phyloP scores from a whole-genome alignment of 2,888 invertebrate species.

The Smittia sp. region DNA sequence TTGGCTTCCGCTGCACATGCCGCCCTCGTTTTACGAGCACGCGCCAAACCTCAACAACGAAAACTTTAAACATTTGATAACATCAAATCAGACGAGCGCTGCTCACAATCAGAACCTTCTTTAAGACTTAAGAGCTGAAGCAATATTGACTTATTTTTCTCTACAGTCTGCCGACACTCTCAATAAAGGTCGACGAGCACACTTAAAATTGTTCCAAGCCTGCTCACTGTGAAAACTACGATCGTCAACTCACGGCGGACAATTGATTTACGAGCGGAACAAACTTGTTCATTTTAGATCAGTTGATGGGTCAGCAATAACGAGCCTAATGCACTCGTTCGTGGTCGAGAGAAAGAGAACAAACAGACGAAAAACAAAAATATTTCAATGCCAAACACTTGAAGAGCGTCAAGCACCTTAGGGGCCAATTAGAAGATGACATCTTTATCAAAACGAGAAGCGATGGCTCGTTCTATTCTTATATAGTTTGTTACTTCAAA shows the following conservation, averaged over 20 bases:
- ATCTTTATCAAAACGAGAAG: no score
- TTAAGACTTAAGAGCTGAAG: neutral
- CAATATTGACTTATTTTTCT: neutral
- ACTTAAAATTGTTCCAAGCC: neutral
- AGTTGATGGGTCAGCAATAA: constrained; percentile 34
- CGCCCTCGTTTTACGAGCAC: neutral
- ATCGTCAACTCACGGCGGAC: neutral
- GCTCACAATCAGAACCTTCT: neutral
- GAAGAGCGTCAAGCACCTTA: neutral
- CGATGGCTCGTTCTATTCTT: no score
- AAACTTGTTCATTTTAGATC: constrained; percentile 26
- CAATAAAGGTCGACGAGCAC: no score
- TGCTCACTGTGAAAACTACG: neutral
- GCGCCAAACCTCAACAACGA: neutral
- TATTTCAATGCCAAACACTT: neutral
- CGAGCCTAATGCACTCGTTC: neutral
- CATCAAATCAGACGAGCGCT: neutral
- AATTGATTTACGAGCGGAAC: constrained; percentile 40
- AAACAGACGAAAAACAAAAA: neutral
- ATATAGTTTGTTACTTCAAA: no score
- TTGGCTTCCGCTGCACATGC: no score
- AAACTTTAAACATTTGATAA: no score
- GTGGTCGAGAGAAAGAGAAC: neutral
- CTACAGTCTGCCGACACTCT: neutral
- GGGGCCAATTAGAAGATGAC: no score